Base-by-base conservation (phyloP, 2,888 invertebrate species). In the Microchrysa polita region DNA sequence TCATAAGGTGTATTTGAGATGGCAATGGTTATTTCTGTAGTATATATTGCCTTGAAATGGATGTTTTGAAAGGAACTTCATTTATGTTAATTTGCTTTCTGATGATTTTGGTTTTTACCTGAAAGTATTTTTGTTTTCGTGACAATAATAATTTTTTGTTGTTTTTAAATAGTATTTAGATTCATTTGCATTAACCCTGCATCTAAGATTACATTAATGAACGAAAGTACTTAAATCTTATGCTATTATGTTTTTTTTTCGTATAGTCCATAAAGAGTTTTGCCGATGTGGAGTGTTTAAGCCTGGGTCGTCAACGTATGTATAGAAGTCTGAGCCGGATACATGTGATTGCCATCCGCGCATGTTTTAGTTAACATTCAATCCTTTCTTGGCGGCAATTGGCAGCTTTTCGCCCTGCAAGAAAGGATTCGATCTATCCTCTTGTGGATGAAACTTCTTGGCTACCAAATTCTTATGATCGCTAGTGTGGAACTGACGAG, bases 321-420 rank as follows among this genome's bases (percentile, higher is more conserved):
- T 34, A 10, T 72, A 22, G 23, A 18, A 27, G 4, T 34, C 55
- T 42, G 34, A 27, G 59, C 48, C 71, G 16, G 34, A 59, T 23
- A 34, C 18, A 27, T 23, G 9, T 27, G 18, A 5, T 10, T 16
- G 10, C 9, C 9, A 34, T 16, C 0, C 53, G 10, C 48, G n/a
- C n/a, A n/a, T n/a, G n/a, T n/a, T 57, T 55, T 73, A 73, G 42
- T 53, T 22, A 71, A 93, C 90, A 81, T 92, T 90, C 82, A 91
- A 92, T 79, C 95, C 95, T 85, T 97, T 97, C 85, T 97, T 97
- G 73, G 97, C 96, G 52, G 96, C 96, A 77, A 96, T 93, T 10
- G 96, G 95, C 76, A 96, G 87, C 79, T 93, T 92, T 80, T 93
- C 92, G 48, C 95, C 94, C 77, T 87, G 87, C 81, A 95, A 87